phyloP scores from a whole-genome alignment of 2,888 invertebrate genomes.

The Geophilus truncorum region DNA sequence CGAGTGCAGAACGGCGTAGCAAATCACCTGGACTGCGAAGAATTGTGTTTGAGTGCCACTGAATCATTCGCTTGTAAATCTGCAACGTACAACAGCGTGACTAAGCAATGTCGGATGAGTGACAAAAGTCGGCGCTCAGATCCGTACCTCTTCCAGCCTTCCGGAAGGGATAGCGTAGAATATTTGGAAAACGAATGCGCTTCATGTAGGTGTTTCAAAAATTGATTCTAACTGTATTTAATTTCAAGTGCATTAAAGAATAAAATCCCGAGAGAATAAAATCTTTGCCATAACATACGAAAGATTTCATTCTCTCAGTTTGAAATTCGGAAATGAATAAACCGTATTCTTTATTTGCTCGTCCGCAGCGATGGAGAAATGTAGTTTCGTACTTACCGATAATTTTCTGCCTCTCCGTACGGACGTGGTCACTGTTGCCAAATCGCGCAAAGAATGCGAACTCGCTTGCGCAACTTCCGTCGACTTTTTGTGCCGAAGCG shows the following conservation, averaged over 20 bases:
- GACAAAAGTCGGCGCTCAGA: constrained; percentile 67
- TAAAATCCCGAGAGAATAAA: constrained; percentile 10
- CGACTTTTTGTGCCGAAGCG: constrained; percentile 34
- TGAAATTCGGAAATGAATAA: neutral
- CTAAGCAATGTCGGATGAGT: constrained; percentile 61
- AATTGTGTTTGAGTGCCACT: constrained; percentile 53
- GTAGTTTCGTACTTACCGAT: neutral
- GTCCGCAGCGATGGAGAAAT: neutral
- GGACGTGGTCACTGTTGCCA: constrained; percentile 35
- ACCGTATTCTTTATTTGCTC: neutral
- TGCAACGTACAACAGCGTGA: constrained; percentile 53
- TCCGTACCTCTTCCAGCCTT: constrained; percentile 50
- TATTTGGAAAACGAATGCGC: constrained; percentile 56
- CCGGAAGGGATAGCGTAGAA: constrained; percentile 48
- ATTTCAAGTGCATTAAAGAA: neutral
- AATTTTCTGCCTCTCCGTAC: constrained; percentile 29
- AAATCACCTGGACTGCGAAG: constrained; percentile 65
- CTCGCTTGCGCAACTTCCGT: constrained; percentile 28
- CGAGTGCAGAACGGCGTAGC: constrained; percentile 58
- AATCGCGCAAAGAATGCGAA: constrained; percentile 36
- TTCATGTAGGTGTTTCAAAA: constrained; percentile 46
- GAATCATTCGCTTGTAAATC: constrained; percentile 55
- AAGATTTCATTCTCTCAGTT: constrained; percentile 9
- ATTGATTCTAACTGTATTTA: neutral
- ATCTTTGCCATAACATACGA: neutral